Percentiles rank a stretch among this genome's conserved stretches.
phyloP scores from a whole-genome alignment of 2,113 vertebrate species.

The Tor tambroides region DNA sequence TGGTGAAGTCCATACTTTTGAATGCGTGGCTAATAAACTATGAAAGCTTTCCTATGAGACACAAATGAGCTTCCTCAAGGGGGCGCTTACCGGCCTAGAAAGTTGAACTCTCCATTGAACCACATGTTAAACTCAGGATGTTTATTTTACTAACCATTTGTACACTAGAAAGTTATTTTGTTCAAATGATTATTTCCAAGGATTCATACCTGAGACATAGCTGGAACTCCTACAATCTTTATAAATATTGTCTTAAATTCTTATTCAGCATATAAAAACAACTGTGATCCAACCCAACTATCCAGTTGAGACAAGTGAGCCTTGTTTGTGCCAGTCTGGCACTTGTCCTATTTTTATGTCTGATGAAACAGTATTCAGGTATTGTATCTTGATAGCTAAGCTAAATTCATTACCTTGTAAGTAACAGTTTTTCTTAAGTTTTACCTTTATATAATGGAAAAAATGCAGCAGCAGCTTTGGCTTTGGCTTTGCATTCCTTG shows the following conservation, averaged over 20 bases:
- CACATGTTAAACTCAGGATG: neutral
- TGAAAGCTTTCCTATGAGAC: neutral
- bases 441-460: neutral
- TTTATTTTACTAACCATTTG: neutral
- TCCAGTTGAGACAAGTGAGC: neutral
- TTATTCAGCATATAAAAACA: neutral
- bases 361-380: neutral
- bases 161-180: neutral
- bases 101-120: neutral
- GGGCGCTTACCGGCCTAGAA: neutral
- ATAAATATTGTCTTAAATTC: neutral
- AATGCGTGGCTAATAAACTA: neutral
- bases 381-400: neutral
- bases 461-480: neutral
- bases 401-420: neutral
- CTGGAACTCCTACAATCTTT: neutral
- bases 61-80: neutral
- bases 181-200: neutral
- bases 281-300: neutral
- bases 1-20: neutral
- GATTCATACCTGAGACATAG: neutral
- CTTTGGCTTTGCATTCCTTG: neutral
- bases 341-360: no score
- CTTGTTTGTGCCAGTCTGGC: neutral
- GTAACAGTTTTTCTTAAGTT: neutral